phyloP scores from a whole-genome alignment of 2,797 vertebrate species.

The Xyrichtys novacula region DNA sequence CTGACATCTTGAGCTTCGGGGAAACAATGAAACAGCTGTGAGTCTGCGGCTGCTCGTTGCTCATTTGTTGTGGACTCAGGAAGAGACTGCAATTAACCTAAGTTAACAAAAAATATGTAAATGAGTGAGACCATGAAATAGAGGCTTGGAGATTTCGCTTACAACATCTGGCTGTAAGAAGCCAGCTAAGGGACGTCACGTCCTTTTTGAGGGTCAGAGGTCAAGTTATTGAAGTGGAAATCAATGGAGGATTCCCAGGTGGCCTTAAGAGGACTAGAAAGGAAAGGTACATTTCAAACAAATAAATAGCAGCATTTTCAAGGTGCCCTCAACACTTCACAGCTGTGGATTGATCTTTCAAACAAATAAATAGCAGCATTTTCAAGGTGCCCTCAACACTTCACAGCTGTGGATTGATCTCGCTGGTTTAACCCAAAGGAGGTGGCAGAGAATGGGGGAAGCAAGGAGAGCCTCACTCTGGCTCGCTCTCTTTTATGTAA shows the following conservation, averaged over 20 bases:
- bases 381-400: conserved; percentile 83
- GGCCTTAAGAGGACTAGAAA: conserved; percentile 75
- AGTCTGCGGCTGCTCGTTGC: conserved; percentile 3
- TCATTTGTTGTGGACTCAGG: conserved; percentile 44
- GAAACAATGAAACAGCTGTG: conserved; percentile 46
- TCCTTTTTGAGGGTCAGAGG: conserved; percentile 72
- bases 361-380: conserved; percentile 81
- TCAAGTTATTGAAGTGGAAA: conserved; percentile 84
- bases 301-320: conserved; percentile 81
- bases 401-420: conserved; percentile 81
- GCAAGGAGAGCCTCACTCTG: conserved; percentile 48
- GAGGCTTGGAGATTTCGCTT: conserved; percentile 45
- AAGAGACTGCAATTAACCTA: conserved; percentile 57
- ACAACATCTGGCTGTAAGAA: conserved; percentile 57
- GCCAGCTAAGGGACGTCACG: conserved; percentile 58
- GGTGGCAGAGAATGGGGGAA: conserved; percentile 57
- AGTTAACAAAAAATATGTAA: conserved; percentile 44
- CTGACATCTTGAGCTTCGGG: conserved; percentile 33
- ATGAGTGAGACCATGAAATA: conserved; percentile 46
- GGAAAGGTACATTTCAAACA: conserved; percentile 80
- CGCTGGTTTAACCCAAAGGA: conserved; percentile 69
- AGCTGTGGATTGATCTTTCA: conserved; percentile 81
- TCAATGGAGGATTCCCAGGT: conserved; percentile 75
- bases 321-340: conserved; percentile 83
- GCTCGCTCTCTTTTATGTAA: conserved; percentile 65